Evolutionary conservation across 2,888 invertebrate genomes (phyloP).

Genomic region (Spodoptera littoralis): DNA sequence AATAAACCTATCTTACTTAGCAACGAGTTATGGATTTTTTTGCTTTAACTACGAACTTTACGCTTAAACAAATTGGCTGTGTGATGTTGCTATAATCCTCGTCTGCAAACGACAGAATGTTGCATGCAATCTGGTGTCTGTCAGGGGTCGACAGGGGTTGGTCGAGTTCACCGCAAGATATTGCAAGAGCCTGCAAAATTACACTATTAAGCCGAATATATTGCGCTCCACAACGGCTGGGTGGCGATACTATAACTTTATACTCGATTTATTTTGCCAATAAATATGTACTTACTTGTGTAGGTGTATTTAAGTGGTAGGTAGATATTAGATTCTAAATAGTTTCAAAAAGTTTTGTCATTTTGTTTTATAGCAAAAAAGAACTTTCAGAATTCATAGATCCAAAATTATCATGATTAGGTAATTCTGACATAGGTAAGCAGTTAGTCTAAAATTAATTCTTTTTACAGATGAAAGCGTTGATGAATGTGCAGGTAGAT

Average conservation of each 20-base stretch:
- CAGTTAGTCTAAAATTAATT: too few relatives aligned
- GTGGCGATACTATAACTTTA: slow-evolving; percentile 65
- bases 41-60: neutral
- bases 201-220: slow-evolving; percentile 77
- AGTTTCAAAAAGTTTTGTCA: too few relatives aligned
- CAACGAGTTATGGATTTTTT: neutral
- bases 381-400: too few relatives aligned
- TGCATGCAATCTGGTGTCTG: slow-evolving; percentile 68
- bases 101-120: slow-evolving; percentile 58
- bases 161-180: slow-evolving; percentile 73
- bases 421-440: too few relatives aligned
- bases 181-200: slow-evolving; percentile 75
- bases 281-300: slow-evolving; percentile 11
- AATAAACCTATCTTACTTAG: neutral
- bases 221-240: slow-evolving; percentile 66
- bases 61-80: slow-evolving; percentile 24
- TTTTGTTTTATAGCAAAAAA: too few relatives aligned
- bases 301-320: too few relatives aligned
- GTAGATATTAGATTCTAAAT: too few relatives aligned
- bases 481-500: too few relatives aligned
- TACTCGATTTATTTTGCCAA: slow-evolving; percentile 67
- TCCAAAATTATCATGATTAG: too few relatives aligned
- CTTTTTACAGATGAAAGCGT: too few relatives aligned
- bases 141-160: slow-evolving; percentile 65
- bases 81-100: slow-evolving; percentile 39